Evolutionary conservation across 2,888 invertebrate species (phyloP), one percentile per base, ranked within the genome.

Genomic region (Scelioninae gen. 1): DNA sequence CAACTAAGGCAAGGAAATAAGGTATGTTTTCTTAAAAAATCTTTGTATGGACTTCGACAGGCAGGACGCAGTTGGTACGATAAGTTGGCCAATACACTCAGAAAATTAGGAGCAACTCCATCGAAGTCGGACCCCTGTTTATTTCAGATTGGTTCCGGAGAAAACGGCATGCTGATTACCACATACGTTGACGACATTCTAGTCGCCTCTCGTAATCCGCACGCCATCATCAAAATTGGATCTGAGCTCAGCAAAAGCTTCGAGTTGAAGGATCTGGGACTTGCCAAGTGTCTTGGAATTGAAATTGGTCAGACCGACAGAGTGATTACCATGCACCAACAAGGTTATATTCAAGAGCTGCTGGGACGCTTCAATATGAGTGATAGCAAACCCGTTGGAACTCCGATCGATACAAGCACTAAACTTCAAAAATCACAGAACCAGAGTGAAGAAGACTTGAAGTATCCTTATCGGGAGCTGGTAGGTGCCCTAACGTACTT

Each of bases 31-130:
- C 34, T 86, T 15, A 58, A 60, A 5, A 78, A 81, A 38, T 71
- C 82, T 5, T 32, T 86, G 0, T 85, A 82, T 16, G 84, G 81
- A 3, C 47, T 85, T 5, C 45, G 29, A 0, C 82, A 85, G 55
- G 74, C 82, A 0, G 80, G 75, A 0, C 69, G 78, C 16, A 58
- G 58, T 5, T 84, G 84, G 85, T 40, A 82, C 29, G 15, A 32
- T 0, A 8, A 34, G 23, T 23, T 66, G 1, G 6, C n/a, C 8
- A 9, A 23, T 5, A 47, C 56, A 11, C 23, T 82, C 16, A 45
- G 13, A 7, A 38, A 47, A 3, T n/a, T 63, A n/a, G 53, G 63
- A 0, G 51, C 78, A 10, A 47, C 10, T 10, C 63, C 56, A 2
- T 29, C 69, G 6, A 40, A 23, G 13, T 11, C 55, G 7, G 77